Conservation (phyloP, 2,797 vertebrate species). For the Gouania willdenowi region DNA sequence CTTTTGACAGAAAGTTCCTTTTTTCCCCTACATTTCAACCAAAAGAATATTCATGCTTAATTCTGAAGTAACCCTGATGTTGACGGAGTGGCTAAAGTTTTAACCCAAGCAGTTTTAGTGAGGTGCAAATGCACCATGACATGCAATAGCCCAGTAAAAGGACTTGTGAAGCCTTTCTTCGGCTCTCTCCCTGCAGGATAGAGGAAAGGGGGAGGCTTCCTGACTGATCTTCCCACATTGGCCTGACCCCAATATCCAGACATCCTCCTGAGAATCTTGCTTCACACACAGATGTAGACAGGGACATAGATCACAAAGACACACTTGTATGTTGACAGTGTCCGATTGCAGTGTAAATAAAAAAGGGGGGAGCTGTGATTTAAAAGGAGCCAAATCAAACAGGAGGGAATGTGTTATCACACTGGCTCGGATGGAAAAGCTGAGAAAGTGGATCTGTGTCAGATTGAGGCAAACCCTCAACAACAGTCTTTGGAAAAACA, state of each 20-base stretch:
- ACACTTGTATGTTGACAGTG: conserved; percentile 57
- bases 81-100: too few relatives aligned
- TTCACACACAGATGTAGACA: conserved; percentile 11
- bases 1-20: too few relatives aligned
- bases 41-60: background rate
- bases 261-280: conserved; percentile 59
- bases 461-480: conserved; percentile 29
- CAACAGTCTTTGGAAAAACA: conserved; percentile 41
- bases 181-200: conserved; percentile 54
- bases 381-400: conserved; percentile 74
- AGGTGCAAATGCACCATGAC: conserved; percentile 14
- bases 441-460: conserved; percentile 43
- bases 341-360: conserved; percentile 67
- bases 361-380: conserved; percentile 50
- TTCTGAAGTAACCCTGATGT: too few relatives aligned
- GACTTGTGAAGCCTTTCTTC: conserved; percentile 49
- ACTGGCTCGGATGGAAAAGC: conserved; percentile 35
- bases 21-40: too few relatives aligned
- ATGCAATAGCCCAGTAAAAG: conserved; percentile 30
- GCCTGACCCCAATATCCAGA: conserved; percentile 64
- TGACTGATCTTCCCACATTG: conserved; percentile 64
- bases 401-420: conserved; percentile 52
- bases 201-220: conserved; percentile 49
- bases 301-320: conserved; percentile 45
- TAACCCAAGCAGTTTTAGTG: conserved; percentile 7